These are phyloP conservation scores for Pterobdella sp. DNA, from an alignment of 2,888 invertebrate species.

Conservation along the genomic window DNA sequence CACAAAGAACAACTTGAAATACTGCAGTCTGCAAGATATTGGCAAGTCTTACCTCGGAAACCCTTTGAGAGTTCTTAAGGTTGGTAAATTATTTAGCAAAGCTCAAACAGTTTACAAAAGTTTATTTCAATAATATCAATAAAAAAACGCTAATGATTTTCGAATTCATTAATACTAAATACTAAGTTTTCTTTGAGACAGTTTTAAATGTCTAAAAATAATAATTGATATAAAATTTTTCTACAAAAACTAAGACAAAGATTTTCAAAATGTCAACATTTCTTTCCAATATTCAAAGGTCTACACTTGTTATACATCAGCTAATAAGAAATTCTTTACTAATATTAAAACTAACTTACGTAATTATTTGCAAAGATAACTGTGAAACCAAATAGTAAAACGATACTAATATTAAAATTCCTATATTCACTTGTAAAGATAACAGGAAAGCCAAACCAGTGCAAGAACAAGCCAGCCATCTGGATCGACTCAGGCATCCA, in stretches of 20 bases:
- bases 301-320: not conserved
- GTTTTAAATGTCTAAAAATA: too few relatives aligned
- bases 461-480: slow-evolving; percentile 60
- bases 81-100: not conserved
- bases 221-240: too few relatives aligned
- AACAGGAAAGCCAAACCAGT: slow-evolving; percentile 25
- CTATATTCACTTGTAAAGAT: slow-evolving; percentile 19
- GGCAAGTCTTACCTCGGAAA: not conserved
- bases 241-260: too few relatives aligned
- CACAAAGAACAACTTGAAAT: not conserved
- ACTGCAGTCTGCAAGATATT: not conserved
- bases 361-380: not conserved
- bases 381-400: not conserved
- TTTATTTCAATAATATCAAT: too few relatives aligned
- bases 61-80: not conserved
- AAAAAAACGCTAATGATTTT: too few relatives aligned
- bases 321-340: not conserved
- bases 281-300: too few relatives aligned
- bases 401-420: not conserved
- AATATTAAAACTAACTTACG: not conserved
- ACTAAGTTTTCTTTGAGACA: too few relatives aligned
- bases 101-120: too few relatives aligned
- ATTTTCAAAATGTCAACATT: too few relatives aligned
- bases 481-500: slow-evolving; percentile 70
- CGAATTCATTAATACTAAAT: too few relatives aligned